Percentiles rank a stretch among this genome's conserved stretches.
Evolutionary conservation across 2,113 vertebrate genomes (phyloP).

Genomic region (Siniperca chuatsi): DNA sequence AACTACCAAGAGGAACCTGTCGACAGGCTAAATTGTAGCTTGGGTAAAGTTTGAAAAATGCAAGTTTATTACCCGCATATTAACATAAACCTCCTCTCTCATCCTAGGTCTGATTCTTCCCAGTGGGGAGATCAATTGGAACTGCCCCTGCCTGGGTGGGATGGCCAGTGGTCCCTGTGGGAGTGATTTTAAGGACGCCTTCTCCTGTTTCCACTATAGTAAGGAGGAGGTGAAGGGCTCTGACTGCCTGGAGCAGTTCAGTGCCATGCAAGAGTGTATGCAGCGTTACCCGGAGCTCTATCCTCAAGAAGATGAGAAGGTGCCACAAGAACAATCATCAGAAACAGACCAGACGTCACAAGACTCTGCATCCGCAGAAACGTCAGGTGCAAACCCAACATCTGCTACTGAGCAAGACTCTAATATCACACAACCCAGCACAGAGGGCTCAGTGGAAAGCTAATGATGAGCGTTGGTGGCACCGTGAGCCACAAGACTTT

Average conservation of each 20-base stretch:
- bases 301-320: constrained; percentile 91
- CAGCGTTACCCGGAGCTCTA: constrained; percentile 95
- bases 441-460: constrained; percentile 67
- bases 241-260: constrained; percentile 94
- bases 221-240: constrained; percentile 94
- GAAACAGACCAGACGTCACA: constrained; percentile 39
- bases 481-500: not conserved
- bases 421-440: constrained; percentile 33
- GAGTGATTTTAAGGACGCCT: constrained; percentile 94
- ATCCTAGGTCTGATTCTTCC: constrained; percentile 91
- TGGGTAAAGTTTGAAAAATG: not conserved
- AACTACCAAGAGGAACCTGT: not conserved
- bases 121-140: constrained; percentile 96
- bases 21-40: not conserved
- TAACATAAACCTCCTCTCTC: not conserved
- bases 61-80: not conserved
- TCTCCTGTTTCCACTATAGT: constrained; percentile 97
- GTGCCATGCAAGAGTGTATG: constrained; percentile 96
- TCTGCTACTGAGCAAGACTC: constrained; percentile 46
- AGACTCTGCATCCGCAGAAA: constrained; percentile 35
- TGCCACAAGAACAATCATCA: constrained; percentile 55
- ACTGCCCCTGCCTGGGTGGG: constrained; percentile 94
- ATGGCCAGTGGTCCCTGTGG: constrained; percentile 97
- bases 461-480: constrained; percentile 55
- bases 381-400: constrained; percentile 20